phyloP scores from a whole-genome alignment of 2,888 invertebrate genomes.

The Leucoma salicis region DNA sequence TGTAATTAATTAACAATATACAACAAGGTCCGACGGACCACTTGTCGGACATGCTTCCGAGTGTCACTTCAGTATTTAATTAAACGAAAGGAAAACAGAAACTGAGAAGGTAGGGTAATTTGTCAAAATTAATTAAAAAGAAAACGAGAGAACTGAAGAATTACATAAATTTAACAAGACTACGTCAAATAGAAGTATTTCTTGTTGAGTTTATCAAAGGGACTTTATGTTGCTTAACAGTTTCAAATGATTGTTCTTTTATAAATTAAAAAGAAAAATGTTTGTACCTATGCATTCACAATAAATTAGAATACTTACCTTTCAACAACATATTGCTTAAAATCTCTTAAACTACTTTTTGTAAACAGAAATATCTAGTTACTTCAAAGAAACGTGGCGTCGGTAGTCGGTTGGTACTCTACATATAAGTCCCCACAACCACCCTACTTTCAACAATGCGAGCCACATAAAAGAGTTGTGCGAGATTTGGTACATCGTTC shows the following conservation, averaged over 20 bases:
- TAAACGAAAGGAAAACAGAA: slow-evolving; percentile 72
- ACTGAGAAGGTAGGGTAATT: slow-evolving; percentile 77
- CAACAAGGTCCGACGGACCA: slow-evolving; percentile 44
- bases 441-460: neutral
- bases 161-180: slow-evolving; percentile 65
- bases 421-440: neutral
- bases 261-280: neutral
- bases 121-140: slow-evolving; percentile 82
- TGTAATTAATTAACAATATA: slow-evolving; percentile 59
- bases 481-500: neutral
- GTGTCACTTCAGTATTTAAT: slow-evolving; percentile 81
- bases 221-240: neutral
- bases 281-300: neutral
- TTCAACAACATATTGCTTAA: neutral
- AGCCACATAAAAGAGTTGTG: neutral
- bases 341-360: too few species aligned
- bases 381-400: neutral
- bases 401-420: neutral
- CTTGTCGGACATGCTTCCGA: slow-evolving; percentile 58
- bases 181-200: slow-evolving; percentile 52
- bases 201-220: slow-evolving; percentile 35
- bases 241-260: slow-evolving; percentile 1
- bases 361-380: neutral
- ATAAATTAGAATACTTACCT: neutral
- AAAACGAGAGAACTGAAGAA: slow-evolving; percentile 67